Base-by-base conservation (phyloP, 2,797 vertebrate genomes). In the Catostomus latipinnis region DNA sequence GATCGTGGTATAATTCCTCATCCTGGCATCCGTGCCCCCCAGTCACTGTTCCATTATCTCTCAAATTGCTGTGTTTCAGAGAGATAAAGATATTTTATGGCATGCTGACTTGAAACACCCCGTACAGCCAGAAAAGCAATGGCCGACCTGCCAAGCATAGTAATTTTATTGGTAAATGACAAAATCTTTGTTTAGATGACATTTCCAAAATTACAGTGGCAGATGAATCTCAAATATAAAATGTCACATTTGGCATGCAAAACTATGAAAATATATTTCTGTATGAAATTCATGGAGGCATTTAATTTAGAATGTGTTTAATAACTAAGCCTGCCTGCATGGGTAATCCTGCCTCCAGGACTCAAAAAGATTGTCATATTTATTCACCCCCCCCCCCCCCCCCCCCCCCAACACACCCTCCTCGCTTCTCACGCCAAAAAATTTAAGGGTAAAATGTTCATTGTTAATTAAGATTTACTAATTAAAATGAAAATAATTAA, bases 81-180 rank as follows among this genome's bases (percentile, higher is more conserved):
- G 97, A 99, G 98, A 99, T 98, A 99, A 99, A 99, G 97, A 98
- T 97, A 98, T 98, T 98, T 99, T 98, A 99, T 98, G 96, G 97
- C 96, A 98, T 98, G 96, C 97, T 97, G 97, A 97, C 97, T 98
- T 97, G 96, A 98, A 98, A 96, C 97, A 97, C 96, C 95, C 94
- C 94, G 94, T 93, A 93, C 94, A 97, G 94, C 95, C 94, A 94
- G 95, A 90, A 94, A 87, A 93, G 93, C 94, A 94, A 94, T 93
- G 94, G 95, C 96, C 96, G 96, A 96, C 96, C 93, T 93, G 94
- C 96, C 95, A 96, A 94, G 96, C 96, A 96, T 97, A 96, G 95
- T 96, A 96, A 98, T 98, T 97, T 95, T 94, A 95, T 93, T 96
- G 95, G 96, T 96, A 96, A 97, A 97, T 95, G 96, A 98, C 96